Percentiles rank a stretch among this genome's conserved stretches.
phyloP scores from a whole-genome alignment of 2,888 invertebrate species.

The Drosophila maculinotata region DNA sequence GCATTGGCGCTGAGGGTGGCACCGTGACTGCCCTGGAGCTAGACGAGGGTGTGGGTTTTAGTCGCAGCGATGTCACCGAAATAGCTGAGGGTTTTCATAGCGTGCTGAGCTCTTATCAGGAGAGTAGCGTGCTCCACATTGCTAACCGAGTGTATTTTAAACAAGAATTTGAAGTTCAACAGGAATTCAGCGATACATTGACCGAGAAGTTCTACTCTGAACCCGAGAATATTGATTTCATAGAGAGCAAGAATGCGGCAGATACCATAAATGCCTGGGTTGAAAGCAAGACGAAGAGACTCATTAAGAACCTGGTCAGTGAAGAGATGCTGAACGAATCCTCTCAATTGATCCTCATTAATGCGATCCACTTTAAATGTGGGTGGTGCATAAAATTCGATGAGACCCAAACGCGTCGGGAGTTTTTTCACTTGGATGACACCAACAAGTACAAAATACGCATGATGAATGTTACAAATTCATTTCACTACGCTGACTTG shows the following conservation, averaged over 20 bases:
- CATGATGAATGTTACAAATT: conserved; percentile 88
- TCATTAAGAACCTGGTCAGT: conserved; percentile 91
- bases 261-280: conserved; percentile 92
- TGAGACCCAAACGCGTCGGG: conserved; percentile 83
- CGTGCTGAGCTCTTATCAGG: conserved; percentile 28
- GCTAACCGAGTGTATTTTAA: conserved; percentile 91
- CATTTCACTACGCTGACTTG: conserved; percentile 56
- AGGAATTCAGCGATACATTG: conserved; percentile 86
- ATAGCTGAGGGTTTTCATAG: conserved; percentile 36
- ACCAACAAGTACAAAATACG: conserved; percentile 85
- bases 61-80: background rate
- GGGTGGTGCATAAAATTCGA: conserved; percentile 90
- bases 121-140: conserved; percentile 83
- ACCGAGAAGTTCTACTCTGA: conserved; percentile 88
- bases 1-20: conserved; percentile 29
- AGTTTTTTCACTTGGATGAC: conserved; percentile 87
- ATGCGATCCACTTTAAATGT: conserved; percentile 94
- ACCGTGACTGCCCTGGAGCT: conserved; percentile 42
- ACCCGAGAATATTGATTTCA: conserved; percentile 88
- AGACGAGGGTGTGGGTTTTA: conserved; percentile 24
- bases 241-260: conserved; percentile 85
- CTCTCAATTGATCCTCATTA: conserved; percentile 90
- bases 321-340: conserved; percentile 85
- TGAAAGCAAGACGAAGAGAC: conserved; percentile 90
- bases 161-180: conserved; percentile 86